These are phyloP conservation scores for Alfaro cultratus DNA, from an alignment of 2,797 vertebrate genomes.

Conservation along the genomic window DNA sequence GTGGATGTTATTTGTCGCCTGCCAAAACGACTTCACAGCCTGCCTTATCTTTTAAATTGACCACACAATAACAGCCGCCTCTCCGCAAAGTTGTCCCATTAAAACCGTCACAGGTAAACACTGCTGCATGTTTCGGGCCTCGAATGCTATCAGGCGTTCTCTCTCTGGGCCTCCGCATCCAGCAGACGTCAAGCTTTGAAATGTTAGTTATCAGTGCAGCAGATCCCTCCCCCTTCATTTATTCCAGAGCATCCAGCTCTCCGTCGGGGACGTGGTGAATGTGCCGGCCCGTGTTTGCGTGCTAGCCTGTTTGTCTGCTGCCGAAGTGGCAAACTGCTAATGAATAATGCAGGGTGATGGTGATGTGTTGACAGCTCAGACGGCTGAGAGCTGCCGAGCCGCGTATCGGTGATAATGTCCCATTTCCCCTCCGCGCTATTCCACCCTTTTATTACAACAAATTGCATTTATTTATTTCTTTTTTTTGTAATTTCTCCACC, in stretches of 20 bases:
- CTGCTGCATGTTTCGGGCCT: constrained; percentile 20
- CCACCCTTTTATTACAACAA: constrained; percentile 72
- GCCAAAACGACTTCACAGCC: constrained; percentile 43
- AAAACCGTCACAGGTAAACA: constrained; percentile 55
- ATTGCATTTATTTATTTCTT: constrained; percentile 49
- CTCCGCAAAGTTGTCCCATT: constrained; percentile 37
- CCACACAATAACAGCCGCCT: constrained; percentile 37
- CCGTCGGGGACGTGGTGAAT: constrained; percentile 19
- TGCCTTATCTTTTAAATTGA: constrained; percentile 63
- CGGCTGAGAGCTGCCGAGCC: constrained; percentile 76
- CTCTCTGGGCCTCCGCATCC: constrained; percentile 13
- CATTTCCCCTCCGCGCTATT: constrained; percentile 74
- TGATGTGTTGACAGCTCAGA: constrained; percentile 83
- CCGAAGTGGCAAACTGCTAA: constrained; percentile 69
- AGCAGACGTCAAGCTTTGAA: constrained; percentile 43
- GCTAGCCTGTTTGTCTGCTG: constrained; percentile 45
- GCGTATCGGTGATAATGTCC: constrained; percentile 77
- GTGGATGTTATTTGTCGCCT: constrained; percentile 51
- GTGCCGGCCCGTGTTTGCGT: constrained; percentile 11
- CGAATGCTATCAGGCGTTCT: constrained; percentile 23
- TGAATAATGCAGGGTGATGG: constrained; percentile 87
- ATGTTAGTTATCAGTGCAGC: constrained; percentile 56
- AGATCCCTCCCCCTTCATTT: constrained; percentile 51
- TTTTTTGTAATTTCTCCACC: constrained; percentile 48
- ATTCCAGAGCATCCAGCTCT: constrained; percentile 56